Evolutionary conservation across 2,888 invertebrate genomes (phyloP), one percentile per base, ranked within the genome.

Genomic region (Diogma glabrata): DNA sequence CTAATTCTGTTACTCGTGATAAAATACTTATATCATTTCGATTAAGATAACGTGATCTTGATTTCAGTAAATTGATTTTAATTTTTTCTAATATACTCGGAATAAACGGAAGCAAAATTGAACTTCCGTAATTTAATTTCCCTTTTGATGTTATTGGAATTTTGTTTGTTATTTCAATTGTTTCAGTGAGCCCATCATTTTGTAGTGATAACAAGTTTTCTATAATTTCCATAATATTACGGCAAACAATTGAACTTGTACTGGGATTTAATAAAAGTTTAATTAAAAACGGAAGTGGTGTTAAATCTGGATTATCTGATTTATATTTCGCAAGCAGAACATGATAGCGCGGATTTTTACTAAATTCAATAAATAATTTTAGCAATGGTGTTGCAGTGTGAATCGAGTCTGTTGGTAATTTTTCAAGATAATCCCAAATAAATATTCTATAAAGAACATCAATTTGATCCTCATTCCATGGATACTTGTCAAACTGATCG

Each of bases 321-420:
- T 71, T 64, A 8, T 72, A 67, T 59, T 83, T 84, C 2, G 79
- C 77, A 22, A 94, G 71, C 40, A 90, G 71, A 20, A 75, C 63
- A 63, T 84, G 88, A 62, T 85, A 87, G 67, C 84, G 77, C 0
- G 88, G 83, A 67, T 87, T 83, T 51, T 80, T 77, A 56, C 87
- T 82, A 90, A 93, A 95, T 2, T 76, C 72, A 23, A 79, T 72
- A 17, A 94, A 74, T n/a, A 95, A 68, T 64, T 84, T 87, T 16
- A 94, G 67, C 50, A 94, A 70, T 2, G 84, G 78, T 2, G 92
- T 90, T 0, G 92, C 90, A 58, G 81, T 84, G 60, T 87, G 82
- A 51, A 91, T 80, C 9, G 89, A 84, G 64, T 95, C 93, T 46
- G 78, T 72, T 1, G 84, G 79, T 14, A 95, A 67, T 62, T 84